Evolutionary conservation across 2,113 vertebrate genomes (phyloP), one percentile per base, ranked within the genome.

Genomic region (Saccopteryx leptura): DNA sequence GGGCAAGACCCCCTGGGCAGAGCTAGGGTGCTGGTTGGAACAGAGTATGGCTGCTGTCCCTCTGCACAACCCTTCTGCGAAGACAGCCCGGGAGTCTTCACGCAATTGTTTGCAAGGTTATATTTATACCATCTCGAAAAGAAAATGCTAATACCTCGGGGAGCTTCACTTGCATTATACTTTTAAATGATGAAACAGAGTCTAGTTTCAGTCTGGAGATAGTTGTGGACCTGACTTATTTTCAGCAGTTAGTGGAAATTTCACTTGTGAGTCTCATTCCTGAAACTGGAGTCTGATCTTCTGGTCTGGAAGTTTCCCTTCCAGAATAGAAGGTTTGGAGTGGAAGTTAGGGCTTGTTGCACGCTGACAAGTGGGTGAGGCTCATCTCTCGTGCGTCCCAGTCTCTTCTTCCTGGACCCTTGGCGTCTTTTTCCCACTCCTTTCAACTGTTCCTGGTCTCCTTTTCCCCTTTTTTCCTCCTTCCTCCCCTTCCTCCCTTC

Each of bases 21-120:
- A 21, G 2, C 18, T 9, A 17, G 46, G 21, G 65, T 48, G 54
- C 52, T 2, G n/a, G 17, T 9, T 1, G 1, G 9, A 19, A 46
- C 0, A 28, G 60, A 19, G 18, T 9, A 12, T 0, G 19, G 7
- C 15, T 5, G 0, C 19, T 9, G 33, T 79, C n/a, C 10, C 0
- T 33, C 54, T 9, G 24, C 2, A 1, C 8, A 15, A 9, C 21
- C 8, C 23, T 33, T 46, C n/a, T 12, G 76, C 14, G 21, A 31
- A n/a, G 39, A 48, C 50, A 39, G 46, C 46, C 23, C n/a, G 19
- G 26, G 24, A 18, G n/a, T 90, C 69, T 18, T 18, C 7, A 48
- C 1, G 14, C 19, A 17, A 2, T 3, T 31, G 6, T 66, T 89
- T 87, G 80, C 88, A 71, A 95, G 31, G 46, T 31, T 82, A 19